Base-by-base conservation (phyloP, 2,113 vertebrate genomes). In the Petrocephalus microphthalmus region DNA sequence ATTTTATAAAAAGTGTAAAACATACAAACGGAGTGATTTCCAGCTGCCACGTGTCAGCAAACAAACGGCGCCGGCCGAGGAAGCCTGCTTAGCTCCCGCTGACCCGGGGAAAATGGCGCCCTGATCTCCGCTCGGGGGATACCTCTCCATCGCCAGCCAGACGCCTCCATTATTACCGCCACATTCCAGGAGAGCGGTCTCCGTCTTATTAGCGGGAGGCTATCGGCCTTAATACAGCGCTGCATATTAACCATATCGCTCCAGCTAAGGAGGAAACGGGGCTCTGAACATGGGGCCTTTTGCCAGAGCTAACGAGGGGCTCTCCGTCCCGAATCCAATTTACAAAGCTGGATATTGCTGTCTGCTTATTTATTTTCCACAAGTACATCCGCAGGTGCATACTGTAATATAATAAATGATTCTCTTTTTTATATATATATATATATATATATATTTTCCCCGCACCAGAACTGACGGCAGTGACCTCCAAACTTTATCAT, bases 401-500 rank as follows among this genome's bases (percentile, higher is more conserved):
- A 82, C 17, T 13, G 6, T 82, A 83, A 83, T 83, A 83, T 47
- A 47, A 83, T 83, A 83, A 83, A 83, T 83, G 81, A 47, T 22
- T 78, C 71, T 78, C 71, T 78, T 83, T 83, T 82, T 83, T 49
- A 22, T 67, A 2, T 67, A 17, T 82, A 45, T 49, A n/a, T n/a
- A n/a, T n/a, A n/a, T 49, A 22, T 67, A 2, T 67, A 49, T 83
- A 37, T 78, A 37, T 78, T 54, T 78, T 78, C 71, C 33, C 33
- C 5, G 33, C 81, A 22, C 81, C 37, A 47, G 22, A 83, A 83
- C 81, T 49, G 45, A 83, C 81, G 7, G 81, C 45, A 47, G 22
- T 83, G 81, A 83, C 81, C 37, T 83, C 19, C 81, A 83, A 83
- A 83, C 81, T 83, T 83, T 49, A 83, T 83, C 81, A 49, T 83